Percentiles rank a stretch among this genome's conserved stretches.
These are phyloP conservation scores for Triplophysa siluroides DNA, from an alignment of 2,113 vertebrate species.

Conservation along the genomic window DNA sequence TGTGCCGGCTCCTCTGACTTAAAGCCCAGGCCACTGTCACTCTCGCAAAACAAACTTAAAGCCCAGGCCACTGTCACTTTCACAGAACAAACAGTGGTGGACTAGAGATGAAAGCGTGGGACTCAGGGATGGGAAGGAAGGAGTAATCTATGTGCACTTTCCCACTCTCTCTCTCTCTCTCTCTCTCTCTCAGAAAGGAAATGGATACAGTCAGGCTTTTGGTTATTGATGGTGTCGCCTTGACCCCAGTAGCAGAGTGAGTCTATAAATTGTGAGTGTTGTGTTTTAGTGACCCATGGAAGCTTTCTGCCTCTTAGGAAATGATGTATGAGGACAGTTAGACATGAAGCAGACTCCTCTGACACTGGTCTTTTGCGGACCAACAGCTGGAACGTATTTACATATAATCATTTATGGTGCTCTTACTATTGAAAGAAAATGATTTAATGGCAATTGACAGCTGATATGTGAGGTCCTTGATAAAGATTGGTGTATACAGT, in stretches of 20 bases:
- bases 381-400: slow-evolving; percentile 15
- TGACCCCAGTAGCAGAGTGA: slow-evolving; percentile 62
- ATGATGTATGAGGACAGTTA: slow-evolving; percentile 61
- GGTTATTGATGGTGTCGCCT: slow-evolving; percentile 61
- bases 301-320: slow-evolving; percentile 61
- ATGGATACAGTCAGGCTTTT: slow-evolving; percentile 49
- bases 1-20: not conserved
- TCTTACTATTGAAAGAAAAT: not conserved
- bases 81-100: slow-evolving; percentile 46
- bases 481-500: not conserved
- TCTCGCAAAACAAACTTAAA: slow-evolving; percentile 42
- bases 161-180: not conserved
- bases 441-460: not conserved
- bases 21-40: slow-evolving; percentile 19
- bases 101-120: slow-evolving; percentile 50
- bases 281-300: slow-evolving; percentile 62
- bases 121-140: slow-evolving; percentile 30
- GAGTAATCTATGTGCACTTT: slow-evolving; percentile 25
- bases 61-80: slow-evolving; percentile 1
- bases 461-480: not conserved
- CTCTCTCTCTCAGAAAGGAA: slow-evolving; percentile 14
- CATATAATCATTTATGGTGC: not conserved
- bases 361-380: slow-evolving; percentile 17
- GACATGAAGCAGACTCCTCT: slow-evolving; percentile 53
- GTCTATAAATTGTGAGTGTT: slow-evolving; percentile 67